Base-by-base conservation (phyloP, 2,888 invertebrate genomes). In the Drosophila hamatofila region DNA sequence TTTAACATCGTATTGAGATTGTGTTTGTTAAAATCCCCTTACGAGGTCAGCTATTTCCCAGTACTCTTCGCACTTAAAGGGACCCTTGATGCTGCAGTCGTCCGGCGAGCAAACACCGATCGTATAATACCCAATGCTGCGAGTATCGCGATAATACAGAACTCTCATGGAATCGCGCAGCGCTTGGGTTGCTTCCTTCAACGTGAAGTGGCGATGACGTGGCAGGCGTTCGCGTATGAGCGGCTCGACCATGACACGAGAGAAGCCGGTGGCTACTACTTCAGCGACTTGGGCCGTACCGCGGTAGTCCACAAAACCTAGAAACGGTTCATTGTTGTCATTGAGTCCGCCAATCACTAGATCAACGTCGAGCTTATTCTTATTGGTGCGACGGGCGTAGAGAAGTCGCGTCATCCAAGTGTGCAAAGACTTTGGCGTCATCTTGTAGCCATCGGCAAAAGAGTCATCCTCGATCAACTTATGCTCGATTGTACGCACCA, bases 131-230 rank as follows among this genome's bases (percentile, higher is more conserved):
- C 7, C 8, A 8, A 37, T 37, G 37, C 37, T 37, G n/a, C 8
- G 37, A 0, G n/a, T 8, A 37, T 37, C 37, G n/a, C 37, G 37
- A 37, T 37, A 37, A 16, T 16, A 37, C 8, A 37, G n/a, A n/a
- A 37, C n/a, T 8, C n/a, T 37, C 37, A 37, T 37, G 8, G n/a
- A n/a, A 1, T n/a, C n/a, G n/a, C 3, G 0, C 37, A 37, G 8
- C 8, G 6, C 0, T 8, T 3, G 0, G 37, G 2, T 3, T 2
- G 16, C 37, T n/a, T 37, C 37, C 1, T 0, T 2, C 1, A 16
- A n/a, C 0, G 16, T 37, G 37, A 37, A 37, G 1, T 8, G 6
- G 3, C 37, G 37, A n/a, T n/a, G 8, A 2, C 3, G 16, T 8
- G 37, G n/a, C n/a, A 8, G 7, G 7, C n/a, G 37, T 0, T 2